Base-by-base conservation (phyloP, 2,113 vertebrate genomes). In the Mesocricetus auratus region DNA sequence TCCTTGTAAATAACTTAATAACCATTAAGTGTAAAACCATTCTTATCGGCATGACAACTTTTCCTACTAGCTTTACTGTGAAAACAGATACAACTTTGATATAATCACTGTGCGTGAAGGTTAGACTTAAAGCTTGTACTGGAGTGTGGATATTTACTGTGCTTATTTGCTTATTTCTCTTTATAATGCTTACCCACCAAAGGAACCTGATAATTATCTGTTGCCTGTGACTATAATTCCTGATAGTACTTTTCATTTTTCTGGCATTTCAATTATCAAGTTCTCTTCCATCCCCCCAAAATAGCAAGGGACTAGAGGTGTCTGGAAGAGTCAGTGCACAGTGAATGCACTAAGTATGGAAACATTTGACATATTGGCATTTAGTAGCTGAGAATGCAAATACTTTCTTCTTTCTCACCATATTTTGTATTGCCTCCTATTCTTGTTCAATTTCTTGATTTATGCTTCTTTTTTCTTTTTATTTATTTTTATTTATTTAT, bases 1-100 rank as follows among this genome's bases (percentile, higher is more conserved):
- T 87, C 53, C 73, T 86, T 94, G 74, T 95, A 90, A 94, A 90
- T 81, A 96, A 86, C 90, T 90, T 62, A 87, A 86, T 75, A 96
- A 81, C 24, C 62, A 42, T 92, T 95, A 31, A 69, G n/a, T 86
- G 79, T 78, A 89, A 88, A 95, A 91, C 89, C 73, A 64, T 15
- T 16, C 60, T 96, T 94, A 33, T 19, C 64, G 53, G 86, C 50
- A 15, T 39, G 36, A 82, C 45, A 64, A 68, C n/a, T 79, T 94
- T 92, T 77, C 36, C 17, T 66, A 75, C 39, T 90, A 91, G 82
- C 36, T 94, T 96, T 73, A 58, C 60, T 83, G 45, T 64, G 92
- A 94, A 91, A 96, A 92, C 68, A 96, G 66, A 74, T 66, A 93
- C 24, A 83, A 86, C 62, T 89, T 56, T 78, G 53, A 15, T 83